phyloP scores from a whole-genome alignment of 2,888 invertebrate genomes.

The Rhagonycha lutea region DNA sequence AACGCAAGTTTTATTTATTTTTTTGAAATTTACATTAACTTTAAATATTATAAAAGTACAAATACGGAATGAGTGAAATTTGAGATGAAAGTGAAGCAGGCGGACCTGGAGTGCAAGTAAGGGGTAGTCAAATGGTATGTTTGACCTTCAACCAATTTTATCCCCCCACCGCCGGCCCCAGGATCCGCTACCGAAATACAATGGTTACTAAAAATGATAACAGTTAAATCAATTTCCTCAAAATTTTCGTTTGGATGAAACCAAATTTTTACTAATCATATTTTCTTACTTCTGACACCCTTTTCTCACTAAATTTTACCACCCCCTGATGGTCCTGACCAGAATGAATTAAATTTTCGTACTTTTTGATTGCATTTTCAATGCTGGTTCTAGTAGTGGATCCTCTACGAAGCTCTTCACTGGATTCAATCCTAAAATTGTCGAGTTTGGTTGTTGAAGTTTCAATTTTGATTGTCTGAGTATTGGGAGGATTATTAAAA shows the following conservation, averaged over 20 bases:
- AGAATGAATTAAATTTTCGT: conserved; percentile 12
- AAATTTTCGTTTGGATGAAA: neutral
- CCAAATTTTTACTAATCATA: neutral
- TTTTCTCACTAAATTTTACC: neutral
- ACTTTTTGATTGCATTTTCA: conserved; percentile 7
- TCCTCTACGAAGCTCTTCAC: neutral
- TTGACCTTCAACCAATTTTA: neutral
- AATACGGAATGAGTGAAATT: neutral
- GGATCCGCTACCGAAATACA: neutral
- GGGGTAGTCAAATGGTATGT: neutral
- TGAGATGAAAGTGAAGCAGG: neutral
- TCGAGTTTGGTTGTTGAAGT: neutral
- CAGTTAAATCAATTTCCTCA: neutral
- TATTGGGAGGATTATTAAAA: conserved; percentile 26
- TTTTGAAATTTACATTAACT: neutral
- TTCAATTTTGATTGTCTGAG: neutral
- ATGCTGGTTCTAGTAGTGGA: neutral
- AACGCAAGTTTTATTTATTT: neutral
- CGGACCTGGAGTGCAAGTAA: neutral
- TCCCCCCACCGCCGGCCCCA: neutral
- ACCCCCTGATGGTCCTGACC: conserved; percentile 8
- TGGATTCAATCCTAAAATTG: neutral
- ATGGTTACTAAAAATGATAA: neutral
- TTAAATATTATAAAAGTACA: neutral
- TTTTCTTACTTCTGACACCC: neutral